Conservation (phyloP, 1,140 invertebrate genomes). For the Hyposmocoma kahamanoa region DNA sequence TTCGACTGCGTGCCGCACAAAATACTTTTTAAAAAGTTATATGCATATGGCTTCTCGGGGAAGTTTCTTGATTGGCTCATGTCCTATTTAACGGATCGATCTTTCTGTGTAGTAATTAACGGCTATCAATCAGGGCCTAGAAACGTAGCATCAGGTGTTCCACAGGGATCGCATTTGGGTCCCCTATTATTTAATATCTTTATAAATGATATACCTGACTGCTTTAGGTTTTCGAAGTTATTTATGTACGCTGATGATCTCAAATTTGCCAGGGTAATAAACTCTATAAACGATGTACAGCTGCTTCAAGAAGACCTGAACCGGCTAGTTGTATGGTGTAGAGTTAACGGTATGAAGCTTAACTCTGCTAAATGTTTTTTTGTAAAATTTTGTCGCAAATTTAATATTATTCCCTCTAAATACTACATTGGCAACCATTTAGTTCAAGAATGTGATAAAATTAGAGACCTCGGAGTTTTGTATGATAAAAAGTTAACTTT, state of each 20-base stretch:
- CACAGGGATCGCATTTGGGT: conserved; percentile 1
- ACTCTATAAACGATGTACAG: background rate
- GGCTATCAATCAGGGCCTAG: background rate
- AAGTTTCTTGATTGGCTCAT: conserved; percentile 1
- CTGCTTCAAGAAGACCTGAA: conserved; percentile 1
- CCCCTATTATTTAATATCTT: conserved; percentile 3
- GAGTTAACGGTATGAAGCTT: conserved; percentile 2
- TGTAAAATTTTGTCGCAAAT: conserved; percentile 7
- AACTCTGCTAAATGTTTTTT: conserved; percentile 7
- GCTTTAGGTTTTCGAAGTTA: conserved; percentile 1
- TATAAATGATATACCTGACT: background rate
- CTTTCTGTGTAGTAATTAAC: background rate
- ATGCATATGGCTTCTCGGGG: background rate
- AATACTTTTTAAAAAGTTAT: conserved; percentile 6
- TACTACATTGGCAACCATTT: too few species aligned
- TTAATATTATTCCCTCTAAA: too few species aligned
- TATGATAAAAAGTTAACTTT: conserved; percentile 16
- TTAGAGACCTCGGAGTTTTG: conserved; percentile 9
- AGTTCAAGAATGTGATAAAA: conserved; percentile 5
- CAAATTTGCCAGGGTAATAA: conserved; percentile 5
- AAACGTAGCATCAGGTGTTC: background rate
- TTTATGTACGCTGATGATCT: conserved; percentile 14
- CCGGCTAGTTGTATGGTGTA: conserved; percentile 7
- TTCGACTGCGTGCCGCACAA: conserved; percentile 10
- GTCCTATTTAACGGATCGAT: conserved; percentile 2